A percentile compares a stretch with the other conserved stretches of the same genome.
These are phyloP conservation scores for Drosophila rellima DNA, from an alignment of 2,888 invertebrate species.

Conservation along the genomic window DNA sequence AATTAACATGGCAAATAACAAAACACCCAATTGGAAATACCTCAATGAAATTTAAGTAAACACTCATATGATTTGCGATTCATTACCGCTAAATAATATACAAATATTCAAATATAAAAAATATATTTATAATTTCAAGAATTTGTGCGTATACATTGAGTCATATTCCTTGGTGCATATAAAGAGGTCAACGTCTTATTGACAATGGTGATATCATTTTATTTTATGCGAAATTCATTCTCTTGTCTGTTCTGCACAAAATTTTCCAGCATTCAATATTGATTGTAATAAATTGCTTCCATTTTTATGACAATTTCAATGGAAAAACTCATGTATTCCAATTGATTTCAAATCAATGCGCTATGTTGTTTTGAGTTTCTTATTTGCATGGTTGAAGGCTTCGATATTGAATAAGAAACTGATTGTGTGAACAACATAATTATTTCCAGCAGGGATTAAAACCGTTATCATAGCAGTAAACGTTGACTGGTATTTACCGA, in stretches of 20 bases:
- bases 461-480: no score
- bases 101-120: not conserved
- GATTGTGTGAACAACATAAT: no score
- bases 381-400: no score
- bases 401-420: no score
- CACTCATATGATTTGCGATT: conserved; percentile 1
- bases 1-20: conserved; percentile 8
- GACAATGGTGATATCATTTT: conserved; percentile 22
- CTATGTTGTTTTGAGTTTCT: not conserved
- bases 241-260: not conserved
- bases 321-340: not conserved
- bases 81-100: not conserved
- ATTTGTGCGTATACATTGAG: conserved; percentile 8
- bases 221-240: not conserved
- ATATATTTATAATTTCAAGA: not conserved
- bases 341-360: not conserved
- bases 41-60: not conserved
- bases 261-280: not conserved
- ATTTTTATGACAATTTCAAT: not conserved
- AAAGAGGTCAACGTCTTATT: conserved; percentile 14
- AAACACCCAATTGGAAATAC: not conserved
- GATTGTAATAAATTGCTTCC: not conserved
- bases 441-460: no score
- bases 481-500: no score
- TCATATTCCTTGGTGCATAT: not conserved